Evolutionary conservation across 2,797 vertebrate genomes (phyloP).

Genomic region (Enteromius treurensis): DNA sequence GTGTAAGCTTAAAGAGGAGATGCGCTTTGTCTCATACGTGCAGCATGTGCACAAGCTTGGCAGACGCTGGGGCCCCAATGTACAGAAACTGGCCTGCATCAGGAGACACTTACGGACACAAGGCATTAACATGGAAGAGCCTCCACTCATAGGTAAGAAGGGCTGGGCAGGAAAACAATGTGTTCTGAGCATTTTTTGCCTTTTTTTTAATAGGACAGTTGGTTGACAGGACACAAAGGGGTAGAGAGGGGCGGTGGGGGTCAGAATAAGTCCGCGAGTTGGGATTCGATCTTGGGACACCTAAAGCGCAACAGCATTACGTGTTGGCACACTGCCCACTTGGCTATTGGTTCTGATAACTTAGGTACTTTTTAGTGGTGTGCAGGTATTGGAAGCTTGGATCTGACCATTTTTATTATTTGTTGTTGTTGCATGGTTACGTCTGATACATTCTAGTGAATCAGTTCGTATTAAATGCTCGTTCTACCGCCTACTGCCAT

Average conservation of each 20-base stretch:
- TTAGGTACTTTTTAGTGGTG: not conserved
- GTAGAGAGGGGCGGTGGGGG: too few species aligned
- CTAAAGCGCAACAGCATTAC: too few species aligned
- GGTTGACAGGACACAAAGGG: too few species aligned
- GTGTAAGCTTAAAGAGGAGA: slow-evolving; percentile 99
- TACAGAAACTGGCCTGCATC: slow-evolving; percentile 97
- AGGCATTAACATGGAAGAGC: slow-evolving; percentile 99
- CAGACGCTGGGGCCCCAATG: slow-evolving; percentile 97
- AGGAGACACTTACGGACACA: slow-evolving; percentile 99
- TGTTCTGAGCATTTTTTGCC: too few species aligned
- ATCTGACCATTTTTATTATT: not conserved
- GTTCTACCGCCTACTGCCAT: too few species aligned
- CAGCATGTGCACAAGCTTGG: slow-evolving; percentile 99
- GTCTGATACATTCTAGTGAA: not conserved
- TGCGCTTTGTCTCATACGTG: slow-evolving; percentile 99
- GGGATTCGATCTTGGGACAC: too few species aligned
- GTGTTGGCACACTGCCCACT: too few species aligned
- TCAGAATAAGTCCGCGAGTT: too few species aligned
- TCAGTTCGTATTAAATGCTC: not conserved
- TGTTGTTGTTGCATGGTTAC: not conserved
- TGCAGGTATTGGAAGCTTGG: not conserved
- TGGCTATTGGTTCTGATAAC: too few species aligned
- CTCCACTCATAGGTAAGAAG: slow-evolving; percentile 91
- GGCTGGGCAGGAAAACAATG: not conserved
- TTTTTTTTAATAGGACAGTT: too few species aligned